A percentile compares a stretch with the other conserved stretches of the same genome.
phyloP scores from a whole-genome alignment of 2,797 vertebrate genomes.

The Threskiornis aethiopicus region DNA sequence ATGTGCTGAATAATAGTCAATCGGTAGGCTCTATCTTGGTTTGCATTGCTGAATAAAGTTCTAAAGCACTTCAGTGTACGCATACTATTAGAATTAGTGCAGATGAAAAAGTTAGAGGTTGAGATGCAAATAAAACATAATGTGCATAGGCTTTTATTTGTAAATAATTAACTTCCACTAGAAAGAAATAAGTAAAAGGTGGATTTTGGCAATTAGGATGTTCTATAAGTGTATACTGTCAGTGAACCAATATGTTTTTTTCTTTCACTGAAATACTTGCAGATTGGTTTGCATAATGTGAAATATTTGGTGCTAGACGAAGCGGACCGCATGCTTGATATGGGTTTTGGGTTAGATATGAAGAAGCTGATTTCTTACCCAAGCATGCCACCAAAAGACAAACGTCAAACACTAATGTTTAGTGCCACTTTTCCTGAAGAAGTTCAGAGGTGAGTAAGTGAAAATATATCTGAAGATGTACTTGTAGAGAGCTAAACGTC shows the following conservation, averaged over 20 bases:
- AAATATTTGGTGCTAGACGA: slow-evolving; percentile 92
- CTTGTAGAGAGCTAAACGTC: neutral
- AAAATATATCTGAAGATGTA: neutral
- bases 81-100: neutral
- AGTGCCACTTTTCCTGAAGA: slow-evolving; percentile 93
- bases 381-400: slow-evolving; percentile 87
- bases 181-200: neutral
- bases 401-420: slow-evolving; percentile 93
- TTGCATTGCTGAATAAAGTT: neutral
- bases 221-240: neutral
- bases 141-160: neutral
- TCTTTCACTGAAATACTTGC: neutral
- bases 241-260: neutral
- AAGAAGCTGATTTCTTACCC: slow-evolving; percentile 84
- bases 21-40: rapidly evolving
- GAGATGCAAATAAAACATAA: neutral
- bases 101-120: neutral
- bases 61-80: neutral
- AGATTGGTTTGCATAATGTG: slow-evolving; percentile 87
- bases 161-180: neutral
- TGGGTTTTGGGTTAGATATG: slow-evolving; percentile 93
- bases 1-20: neutral
- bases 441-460: slow-evolving; percentile 84
- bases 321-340: slow-evolving; percentile 95
- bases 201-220: neutral